These are phyloP conservation scores for Trichechus manatus DNA, from an alignment of 2,113 vertebrate genomes.

Conservation along the genomic window DNA sequence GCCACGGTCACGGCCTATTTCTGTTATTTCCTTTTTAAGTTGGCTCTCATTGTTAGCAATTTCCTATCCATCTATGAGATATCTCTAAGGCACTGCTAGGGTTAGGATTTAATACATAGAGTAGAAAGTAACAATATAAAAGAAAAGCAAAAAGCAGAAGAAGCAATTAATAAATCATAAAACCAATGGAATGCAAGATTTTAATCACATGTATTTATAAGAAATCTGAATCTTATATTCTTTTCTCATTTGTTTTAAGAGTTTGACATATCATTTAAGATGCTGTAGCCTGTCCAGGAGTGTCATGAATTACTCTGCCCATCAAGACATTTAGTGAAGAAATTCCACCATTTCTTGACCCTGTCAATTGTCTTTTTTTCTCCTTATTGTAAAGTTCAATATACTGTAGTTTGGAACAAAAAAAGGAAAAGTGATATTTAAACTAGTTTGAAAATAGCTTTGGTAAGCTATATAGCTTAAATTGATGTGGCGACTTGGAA, in stretches of 20 bases:
- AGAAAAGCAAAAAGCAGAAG: not conserved
- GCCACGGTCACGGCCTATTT: constrained; percentile 49
- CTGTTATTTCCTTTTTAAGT: constrained; percentile 65
- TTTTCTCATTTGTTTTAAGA: constrained; percentile 16
- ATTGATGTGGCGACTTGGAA: not conserved
- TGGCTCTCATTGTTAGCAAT: constrained; percentile 60
- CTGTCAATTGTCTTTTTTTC: not conserved
- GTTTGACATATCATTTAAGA: not conserved
- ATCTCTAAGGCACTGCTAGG: not conserved
- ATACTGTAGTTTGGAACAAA: not conserved
- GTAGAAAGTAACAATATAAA: not conserved
- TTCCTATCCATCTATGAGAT: not conserved
- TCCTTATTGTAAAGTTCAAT: not conserved
- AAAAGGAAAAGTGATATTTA: not conserved
- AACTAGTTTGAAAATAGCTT: not conserved
- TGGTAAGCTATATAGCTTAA: not conserved
- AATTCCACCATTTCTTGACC: not conserved
- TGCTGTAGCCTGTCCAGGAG: not conserved
- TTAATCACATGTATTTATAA: not conserved
- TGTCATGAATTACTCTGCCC: constrained; percentile 16
- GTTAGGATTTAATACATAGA: constrained; percentile 1
- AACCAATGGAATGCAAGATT: not conserved
- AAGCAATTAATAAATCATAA: not conserved
- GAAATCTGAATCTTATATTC: not conserved
- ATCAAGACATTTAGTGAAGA: not conserved